Base-by-base conservation (phyloP, 2,888 invertebrate species). In the Zygothrica quintamaculata region DNA sequence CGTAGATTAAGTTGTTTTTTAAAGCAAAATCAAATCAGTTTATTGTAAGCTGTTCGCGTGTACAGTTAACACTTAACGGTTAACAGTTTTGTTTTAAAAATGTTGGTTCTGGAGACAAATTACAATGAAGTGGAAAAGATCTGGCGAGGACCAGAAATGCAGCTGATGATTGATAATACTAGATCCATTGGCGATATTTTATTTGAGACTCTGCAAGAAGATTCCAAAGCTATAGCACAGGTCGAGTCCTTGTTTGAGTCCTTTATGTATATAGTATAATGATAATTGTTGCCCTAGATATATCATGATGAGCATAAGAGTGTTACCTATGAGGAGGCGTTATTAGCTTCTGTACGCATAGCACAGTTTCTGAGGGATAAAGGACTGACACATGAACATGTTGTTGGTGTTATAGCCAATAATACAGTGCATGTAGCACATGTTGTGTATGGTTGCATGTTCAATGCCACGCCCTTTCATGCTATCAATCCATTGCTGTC, bases 391-490 rank as follows among this genome's bases (percentile, higher is more conserved):
- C 68, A 79, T 22, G 55, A 67, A 11, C 71, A 87, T 56, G 51
- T 85, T 11, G 55, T 86, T 2, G 87, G 87, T 0, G 51, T 88
- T 7, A 56, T 81, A n/a, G 71, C 75, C 0, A 33, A 53, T 1
- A 85, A 82, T 52, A 58, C 51, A 8, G 51, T 62, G 0, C 55
- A 65, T 25, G 43, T 81, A 2, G 71, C 80, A 6, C 71, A 80
- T 1, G 22, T 79, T 1, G 31, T 76, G 3, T 59, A 76, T n/a
- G 85, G 55, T 0, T 67, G 73, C 3, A 64, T 86, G 0, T 50
- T 77, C 3, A 70, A 77, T 58, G 76, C 77, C 2, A 69, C 70
- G 1, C 68, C 82, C 13, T 59, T 88, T 15, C 86, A 84, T 51
- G 53, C 79, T 0, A 65, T 88, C 11, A 84, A 73, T 56, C 66